phyloP scores from a whole-genome alignment of 2,113 vertebrate species.

The Cygnus atratus region DNA sequence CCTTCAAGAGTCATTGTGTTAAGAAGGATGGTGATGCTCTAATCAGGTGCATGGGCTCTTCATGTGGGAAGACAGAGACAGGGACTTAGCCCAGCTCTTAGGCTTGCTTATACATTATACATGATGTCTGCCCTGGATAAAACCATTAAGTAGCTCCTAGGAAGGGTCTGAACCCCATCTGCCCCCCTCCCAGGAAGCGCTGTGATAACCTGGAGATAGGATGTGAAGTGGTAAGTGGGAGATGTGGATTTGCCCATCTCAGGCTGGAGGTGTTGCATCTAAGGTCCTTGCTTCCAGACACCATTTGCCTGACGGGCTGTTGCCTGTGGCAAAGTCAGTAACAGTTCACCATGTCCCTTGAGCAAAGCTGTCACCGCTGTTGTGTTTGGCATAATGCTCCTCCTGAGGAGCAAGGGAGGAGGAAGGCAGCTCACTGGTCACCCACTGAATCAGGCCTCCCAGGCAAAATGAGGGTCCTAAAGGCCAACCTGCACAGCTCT shows the following conservation, averaged over 20 bases:
- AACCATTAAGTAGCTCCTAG: neutral
- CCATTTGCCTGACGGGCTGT: neutral
- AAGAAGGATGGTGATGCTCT: neutral
- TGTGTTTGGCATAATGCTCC: neutral
- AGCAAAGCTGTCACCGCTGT: too few relatives aligned
- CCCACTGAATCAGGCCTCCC: neutral
- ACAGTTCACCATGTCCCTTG: too few relatives aligned
- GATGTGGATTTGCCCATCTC: neutral
- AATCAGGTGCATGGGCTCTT: slow-evolving; percentile 3
- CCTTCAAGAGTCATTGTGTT: neutral
- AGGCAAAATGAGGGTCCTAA: neutral
- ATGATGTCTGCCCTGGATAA: neutral
- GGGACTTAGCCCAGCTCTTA: neutral
- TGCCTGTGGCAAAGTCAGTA: neutral
- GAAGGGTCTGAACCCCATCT: neutral
- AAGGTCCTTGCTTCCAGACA: neutral
- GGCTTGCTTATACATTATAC: slow-evolving; percentile 4
- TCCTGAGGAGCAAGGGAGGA: neutral
- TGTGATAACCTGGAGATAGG: neutral
- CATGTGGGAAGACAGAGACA: neutral
- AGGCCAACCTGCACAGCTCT: neutral
- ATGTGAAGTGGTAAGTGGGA: neutral
- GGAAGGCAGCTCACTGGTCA: neutral
- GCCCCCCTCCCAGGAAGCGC: neutral
- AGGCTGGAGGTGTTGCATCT: too few relatives aligned